Evolutionary conservation across 2,113 vertebrate genomes (phyloP), one percentile per base, ranked within the genome.

Genomic region (Melanerpes aurifrons): DNA sequence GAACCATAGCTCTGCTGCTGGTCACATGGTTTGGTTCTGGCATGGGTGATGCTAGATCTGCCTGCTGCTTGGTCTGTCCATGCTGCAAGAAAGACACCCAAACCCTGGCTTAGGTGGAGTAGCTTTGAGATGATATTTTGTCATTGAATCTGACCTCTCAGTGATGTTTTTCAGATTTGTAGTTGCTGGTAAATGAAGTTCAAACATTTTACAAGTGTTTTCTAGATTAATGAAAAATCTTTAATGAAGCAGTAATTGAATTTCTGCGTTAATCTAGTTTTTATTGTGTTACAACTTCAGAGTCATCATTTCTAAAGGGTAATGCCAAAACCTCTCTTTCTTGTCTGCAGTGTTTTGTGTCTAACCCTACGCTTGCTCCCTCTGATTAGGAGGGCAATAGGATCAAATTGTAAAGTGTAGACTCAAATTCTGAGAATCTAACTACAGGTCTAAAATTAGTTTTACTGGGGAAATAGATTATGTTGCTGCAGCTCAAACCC

Each of bases 201-300:
- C 21, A 70, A 76, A 24, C 37, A 48, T 92, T 95, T 94, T 84
- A 69, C 63, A 82, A 85, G 40, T 66, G 57, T 93, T 95, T 96
- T 87, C 40, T 63, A 73, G n/a, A 70, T 92, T 84, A 92, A 79
- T 72, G 20, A 82, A 93, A 86, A 67, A 59, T 79, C 75, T 89
- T 82, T 79, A 93, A 93, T 92, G 84, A 96, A 91, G 47, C 11
- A 37, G 56, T 78, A 92, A 89, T 91, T 94, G 81, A 50, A 85
- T 94, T 95, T 93, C 86, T 82, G 9, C 76, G 89, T 94, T 94
- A 96, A 94, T 94, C 71, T 73, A 82, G 26, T 72, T 92, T 85
- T 96, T 70, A 92, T 94, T 95, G 50, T 73, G 59, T 69, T 91
- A 92, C 92, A 92, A 67, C 78, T 43, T 93, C 64, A 67, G 89